Percentiles rank a stretch among this genome's conserved stretches.
phyloP scores from a whole-genome alignment of 2,797 vertebrate species.

The Leptatherina wallacei region DNA sequence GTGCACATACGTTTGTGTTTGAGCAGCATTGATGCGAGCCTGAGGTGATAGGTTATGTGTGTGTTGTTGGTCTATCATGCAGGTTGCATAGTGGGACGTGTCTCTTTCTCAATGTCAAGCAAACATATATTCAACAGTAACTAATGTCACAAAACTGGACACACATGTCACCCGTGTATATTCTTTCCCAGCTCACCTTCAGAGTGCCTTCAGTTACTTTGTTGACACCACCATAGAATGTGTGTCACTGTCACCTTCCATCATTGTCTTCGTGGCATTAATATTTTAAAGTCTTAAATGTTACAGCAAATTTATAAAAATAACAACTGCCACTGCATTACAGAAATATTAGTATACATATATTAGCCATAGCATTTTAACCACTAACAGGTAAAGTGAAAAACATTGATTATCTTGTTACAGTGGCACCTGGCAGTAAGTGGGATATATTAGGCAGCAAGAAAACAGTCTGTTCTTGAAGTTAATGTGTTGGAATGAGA shows the following conservation, averaged over 20 bases:
- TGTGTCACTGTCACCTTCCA: constrained; percentile 50
- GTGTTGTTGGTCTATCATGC: constrained; percentile 52
- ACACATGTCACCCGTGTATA: constrained; percentile 63
- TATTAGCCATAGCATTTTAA: not conserved
- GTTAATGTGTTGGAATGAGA: not conserved
- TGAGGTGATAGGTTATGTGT: constrained; percentile 29
- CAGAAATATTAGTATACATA: not conserved
- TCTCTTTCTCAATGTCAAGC: constrained; percentile 69
- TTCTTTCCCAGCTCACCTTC: constrained; percentile 49
- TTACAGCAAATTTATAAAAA: not conserved
- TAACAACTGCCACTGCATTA: not conserved
- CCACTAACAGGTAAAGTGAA: not conserved
- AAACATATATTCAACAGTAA: constrained; percentile 64
- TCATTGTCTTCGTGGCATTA: not conserved
- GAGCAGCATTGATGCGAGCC: constrained; percentile 32
- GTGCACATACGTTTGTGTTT: constrained; percentile 40
- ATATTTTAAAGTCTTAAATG: not conserved
- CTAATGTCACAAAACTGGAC: constrained; percentile 68
- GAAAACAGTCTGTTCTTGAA: not conserved
- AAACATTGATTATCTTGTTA: not conserved
- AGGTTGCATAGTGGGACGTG: constrained; percentile 47
- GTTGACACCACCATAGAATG: constrained; percentile 45
- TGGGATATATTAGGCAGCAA: not conserved
- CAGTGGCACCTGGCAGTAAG: not conserved
- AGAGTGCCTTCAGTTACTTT: constrained; percentile 46